Evolutionary conservation across 37 sponge, comb jelly and placozoan species (phyloP), one percentile per base, ranked within the genome.

Genomic region (Trichoplax adhaerens): DNA sequence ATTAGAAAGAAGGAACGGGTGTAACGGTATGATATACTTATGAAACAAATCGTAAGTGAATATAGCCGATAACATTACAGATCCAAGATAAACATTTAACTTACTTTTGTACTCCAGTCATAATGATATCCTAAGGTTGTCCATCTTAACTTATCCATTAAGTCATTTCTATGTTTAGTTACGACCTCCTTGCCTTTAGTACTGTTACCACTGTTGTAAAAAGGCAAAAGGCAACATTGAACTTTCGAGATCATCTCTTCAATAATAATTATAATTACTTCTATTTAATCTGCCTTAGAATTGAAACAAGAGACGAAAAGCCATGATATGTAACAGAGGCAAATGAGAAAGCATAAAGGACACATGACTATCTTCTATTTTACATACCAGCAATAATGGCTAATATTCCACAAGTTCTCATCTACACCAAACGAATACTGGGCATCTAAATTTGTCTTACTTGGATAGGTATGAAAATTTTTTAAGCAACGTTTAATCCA

Each of bases 61-160:
- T 29, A 29, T 29, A 29, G 29, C 29, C 29, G 29, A 29, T 29
- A 29, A 29, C 29, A 29, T 29, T 29, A 29, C 29, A 29, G 29
- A 29, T 29, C 29, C 29, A 29, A 29, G 29, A 29, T 29, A 29
- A 29, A 29, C 29, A 29, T 47, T 58, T 60, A 50, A 64, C 1
- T 10, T 12, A 86, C 83, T 79, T 94, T 94, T 2, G 79, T 77
- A 70, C 54, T 76, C 95, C 95, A 94, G 80, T 94, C 83, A 61
- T 94, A 90, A 56, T 89, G 95, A 65, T 94, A 94, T 2, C 95
- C 95, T 53, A 90, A 71, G 29, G 95, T 94, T 50, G 84, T 83
- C 95, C 95, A 94, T 1, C 85, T 78, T 51, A 94, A 78, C 48
- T 81, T 78, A 57, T 82, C 77, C 47, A 91, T 48, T 0, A 58